Base-by-base conservation (phyloP, 2,113 vertebrate genomes). In the Paramisgurnus dabryanus region DNA sequence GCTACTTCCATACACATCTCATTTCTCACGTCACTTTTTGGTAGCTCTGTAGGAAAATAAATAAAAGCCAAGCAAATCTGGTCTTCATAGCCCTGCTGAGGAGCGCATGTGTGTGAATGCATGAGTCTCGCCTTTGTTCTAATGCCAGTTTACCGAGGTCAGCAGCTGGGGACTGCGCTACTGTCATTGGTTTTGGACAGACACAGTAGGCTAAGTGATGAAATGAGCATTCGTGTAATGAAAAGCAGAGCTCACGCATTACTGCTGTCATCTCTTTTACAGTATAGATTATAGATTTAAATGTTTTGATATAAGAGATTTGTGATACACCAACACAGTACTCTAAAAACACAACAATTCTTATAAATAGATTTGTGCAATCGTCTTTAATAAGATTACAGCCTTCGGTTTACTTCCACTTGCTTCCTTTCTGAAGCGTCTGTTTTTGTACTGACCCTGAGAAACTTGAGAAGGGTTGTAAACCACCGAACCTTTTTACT, bases 151-250 rank as follows among this genome's bases (percentile, higher is more conserved):
- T 89, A 66, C 85, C 87, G 85, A 91, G 90, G 89, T 92, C 91
- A 93, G 91, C 92, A 93, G 84, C 87, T 89, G 85, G 83, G 88
- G 84, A 88, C 86, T 89, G 88, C 90, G 88, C 85, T 80, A 86
- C 88, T 85, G 78, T 90, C 89, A 91, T 89, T 92, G 90, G 91
- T 89, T 90, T 87, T 89, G 89, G 78, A 87, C 83, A 83, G 89
- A 90, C 89, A 92, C 86, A 87, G 90, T 82, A 87, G 78, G 84
- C 85, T 83, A 84, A 87, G 85, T 92, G 92, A 91, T 91, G 92
- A 92, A 91, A 88, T 91, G 88, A 85, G 88, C 88, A 86, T 93
- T 92, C 93, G 91, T 88, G 90, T 90, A 90, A 91, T 91, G 88
- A 90, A 87, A 90, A 85, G 83, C 83, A 87, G 71, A 78, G 83